A percentile compares a stretch with the other conserved stretches of the same genome.
phyloP scores from a whole-genome alignment of 1,140 invertebrate genomes.

The Bombus sylvicola region DNA sequence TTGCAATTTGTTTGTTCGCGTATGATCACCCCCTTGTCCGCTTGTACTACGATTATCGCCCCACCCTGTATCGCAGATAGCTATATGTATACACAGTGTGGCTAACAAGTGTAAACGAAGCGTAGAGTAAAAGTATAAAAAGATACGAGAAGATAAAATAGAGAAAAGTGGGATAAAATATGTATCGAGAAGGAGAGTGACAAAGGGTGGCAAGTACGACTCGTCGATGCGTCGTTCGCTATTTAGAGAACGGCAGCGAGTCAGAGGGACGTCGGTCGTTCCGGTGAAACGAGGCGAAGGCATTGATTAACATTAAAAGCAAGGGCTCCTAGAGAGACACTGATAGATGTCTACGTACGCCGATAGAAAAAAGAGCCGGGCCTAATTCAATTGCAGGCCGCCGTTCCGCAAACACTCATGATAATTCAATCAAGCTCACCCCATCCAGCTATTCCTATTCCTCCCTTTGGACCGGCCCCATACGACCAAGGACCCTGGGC shows the following conservation, averaged over 20 bases:
- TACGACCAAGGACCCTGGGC: slow-evolving; percentile 53
- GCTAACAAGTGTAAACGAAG: no score
- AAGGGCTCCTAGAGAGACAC: slow-evolving; percentile 51
- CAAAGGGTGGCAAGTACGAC: no score
- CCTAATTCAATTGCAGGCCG: slow-evolving; percentile 82
- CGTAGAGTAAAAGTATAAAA: no score
- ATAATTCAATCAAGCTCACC: slow-evolving; percentile 82
- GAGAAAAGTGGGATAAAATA: no score
- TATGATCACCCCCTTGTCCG: no score
- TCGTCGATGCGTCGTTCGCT: not conserved
- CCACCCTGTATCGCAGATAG: no score
- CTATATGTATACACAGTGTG: no score
- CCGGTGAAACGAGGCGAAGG: slow-evolving; percentile 28
- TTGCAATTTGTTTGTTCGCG: no score
- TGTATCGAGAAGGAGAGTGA: no score
- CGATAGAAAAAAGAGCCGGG: slow-evolving; percentile 68
- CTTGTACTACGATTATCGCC: no score
- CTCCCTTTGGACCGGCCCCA: slow-evolving; percentile 29
- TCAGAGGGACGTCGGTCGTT: not conserved
- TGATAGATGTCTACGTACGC: slow-evolving; percentile 73
- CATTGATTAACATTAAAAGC: slow-evolving; percentile 42
- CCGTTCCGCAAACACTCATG: slow-evolving; percentile 82
- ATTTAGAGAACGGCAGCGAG: not conserved
- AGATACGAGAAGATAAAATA: no score
- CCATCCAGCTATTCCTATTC: slow-evolving; percentile 61